phyloP scores from a whole-genome alignment of 2,888 invertebrate species.

The Mesoligia furuncula region DNA sequence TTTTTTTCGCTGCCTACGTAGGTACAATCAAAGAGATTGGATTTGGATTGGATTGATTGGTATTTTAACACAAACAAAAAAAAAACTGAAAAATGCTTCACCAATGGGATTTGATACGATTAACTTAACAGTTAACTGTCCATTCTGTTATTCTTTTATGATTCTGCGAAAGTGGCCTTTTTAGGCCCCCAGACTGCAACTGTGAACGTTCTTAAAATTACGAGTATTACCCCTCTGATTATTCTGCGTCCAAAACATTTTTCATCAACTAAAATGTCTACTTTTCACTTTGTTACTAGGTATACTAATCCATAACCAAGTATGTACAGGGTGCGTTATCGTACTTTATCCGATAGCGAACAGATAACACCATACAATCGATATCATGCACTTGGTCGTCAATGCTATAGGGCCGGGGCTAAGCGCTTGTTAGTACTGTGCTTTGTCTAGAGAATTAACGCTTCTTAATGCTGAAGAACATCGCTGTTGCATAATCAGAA shows the following conservation, averaged over 20 bases:
- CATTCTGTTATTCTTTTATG: no score
- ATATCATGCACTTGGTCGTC: slow-evolving; percentile 68
- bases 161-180: no score
- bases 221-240: not conserved
- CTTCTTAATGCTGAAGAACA: not conserved
- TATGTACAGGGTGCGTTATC: slow-evolving; percentile 67
- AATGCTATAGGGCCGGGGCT: slow-evolving; percentile 49
- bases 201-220: not conserved
- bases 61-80: no score
- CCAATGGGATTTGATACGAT: no score
- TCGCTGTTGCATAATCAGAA: not conserved
- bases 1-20: no score
- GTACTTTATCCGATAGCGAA: slow-evolving; percentile 63
- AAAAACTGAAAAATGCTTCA: no score
- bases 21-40: no score
- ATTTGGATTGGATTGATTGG: no score
- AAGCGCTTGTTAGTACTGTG: slow-evolving; percentile 46
- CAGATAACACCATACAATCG: slow-evolving; percentile 74
- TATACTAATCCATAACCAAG: slow-evolving; percentile 25
- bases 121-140: no score
- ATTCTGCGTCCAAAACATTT: not conserved
- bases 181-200: no score
- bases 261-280: slow-evolving; percentile 2
- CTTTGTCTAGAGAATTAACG: slow-evolving; percentile 11
- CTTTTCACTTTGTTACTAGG: slow-evolving; percentile 23